A percentile compares a stretch with the other conserved stretches of the same genome.
phyloP scores from a whole-genome alignment of 1,140 invertebrate species.

The Drosophila takahashii region DNA sequence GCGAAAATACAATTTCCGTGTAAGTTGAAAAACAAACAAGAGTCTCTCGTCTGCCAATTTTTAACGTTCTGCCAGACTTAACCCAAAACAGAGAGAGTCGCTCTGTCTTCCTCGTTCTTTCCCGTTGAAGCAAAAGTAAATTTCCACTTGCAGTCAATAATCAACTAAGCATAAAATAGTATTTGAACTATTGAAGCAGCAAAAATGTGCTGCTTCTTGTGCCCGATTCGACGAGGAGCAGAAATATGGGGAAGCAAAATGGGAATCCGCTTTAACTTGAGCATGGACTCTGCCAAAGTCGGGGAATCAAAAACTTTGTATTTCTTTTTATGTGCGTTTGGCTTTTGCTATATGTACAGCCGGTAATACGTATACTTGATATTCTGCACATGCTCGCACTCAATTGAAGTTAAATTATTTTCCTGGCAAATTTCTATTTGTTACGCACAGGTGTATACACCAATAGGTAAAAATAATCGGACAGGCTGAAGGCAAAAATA shows the following conservation, averaged over 20 bases:
- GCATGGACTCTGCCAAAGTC: conserved; percentile 50
- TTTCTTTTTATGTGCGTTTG: conserved; percentile 28
- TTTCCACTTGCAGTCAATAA: conserved; percentile 76
- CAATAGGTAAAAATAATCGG: conserved; percentile 36
- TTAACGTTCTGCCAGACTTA: conserved; percentile 74
- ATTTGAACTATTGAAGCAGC: conserved; percentile 83
- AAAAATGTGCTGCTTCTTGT: conserved; percentile 70
- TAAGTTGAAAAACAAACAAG: conserved; percentile 82
- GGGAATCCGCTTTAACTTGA: conserved; percentile 73
- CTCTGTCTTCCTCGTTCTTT: conserved; percentile 7
- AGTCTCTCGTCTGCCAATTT: conserved; percentile 70
- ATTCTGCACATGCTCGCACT: conserved; percentile 79
- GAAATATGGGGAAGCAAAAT: conserved; percentile 29
- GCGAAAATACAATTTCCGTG: conserved; percentile 78
- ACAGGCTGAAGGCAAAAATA: conserved; percentile 15
- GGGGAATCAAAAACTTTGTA: conserved; percentile 31
- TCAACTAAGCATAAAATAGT: conserved; percentile 84
- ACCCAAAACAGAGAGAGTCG: conserved; percentile 32
- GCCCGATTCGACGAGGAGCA: conserved; percentile 11
- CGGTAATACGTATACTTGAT: conserved; percentile 60
- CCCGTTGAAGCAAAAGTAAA: conserved; percentile 59
- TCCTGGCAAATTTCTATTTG: conserved; percentile 50
- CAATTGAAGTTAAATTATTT: conserved; percentile 81
- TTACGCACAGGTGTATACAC: conserved; percentile 54
- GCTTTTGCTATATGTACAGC: conserved; percentile 23